Base-by-base conservation (phyloP, 2,797 vertebrate genomes). In the Odontamblyopus lacepedii region DNA sequence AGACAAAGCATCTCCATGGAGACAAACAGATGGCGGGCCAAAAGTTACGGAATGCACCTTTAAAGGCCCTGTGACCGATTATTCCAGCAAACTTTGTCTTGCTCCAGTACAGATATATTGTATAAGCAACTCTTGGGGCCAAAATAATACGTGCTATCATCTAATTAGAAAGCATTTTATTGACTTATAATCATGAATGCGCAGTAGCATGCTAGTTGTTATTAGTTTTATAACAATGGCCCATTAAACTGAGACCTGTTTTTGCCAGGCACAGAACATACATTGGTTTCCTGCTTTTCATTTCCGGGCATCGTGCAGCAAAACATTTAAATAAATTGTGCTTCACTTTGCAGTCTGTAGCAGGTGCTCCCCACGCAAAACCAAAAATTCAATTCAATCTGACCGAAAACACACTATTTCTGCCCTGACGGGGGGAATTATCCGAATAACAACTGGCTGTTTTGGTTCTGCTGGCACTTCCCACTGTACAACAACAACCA, bases 401-500 rank as follows among this genome's bases (percentile, higher is more conserved):
- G 12, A 29, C 19, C n/a, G 29, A 67, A 67, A 32, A 55, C 65
- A 67, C 12, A 27, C 50, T 67, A 48, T 48, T 27, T 50, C 48
- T 67, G 44, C 53, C 30, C 48, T 18, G 5, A 29, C 19, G 8
- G 48, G 41, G 63, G 18, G 18, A 53, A 67, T 53, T 32, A 51
- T 67, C 50, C 48, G 30, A 51, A 53, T 51, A 67, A 67, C 48
- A 30, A 51, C 48, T 30, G 48, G 8, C 35, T 55, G 23, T 78
- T 76, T 70, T 78, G 76, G 67, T 76, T 75, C 70, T 30, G 67
- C 74, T 67, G 72, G 55, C 63, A 72, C 78, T 79, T 77, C 81
- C 44, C 74, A 57, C 27, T 30, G 11, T 27, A 32, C 63, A 53
- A 63, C 79, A 80, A 57, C 71, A 3, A 23, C 72, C 5, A 71